phyloP scores from a whole-genome alignment of 2,797 vertebrate species.

The Tarsius wallacei region DNA sequence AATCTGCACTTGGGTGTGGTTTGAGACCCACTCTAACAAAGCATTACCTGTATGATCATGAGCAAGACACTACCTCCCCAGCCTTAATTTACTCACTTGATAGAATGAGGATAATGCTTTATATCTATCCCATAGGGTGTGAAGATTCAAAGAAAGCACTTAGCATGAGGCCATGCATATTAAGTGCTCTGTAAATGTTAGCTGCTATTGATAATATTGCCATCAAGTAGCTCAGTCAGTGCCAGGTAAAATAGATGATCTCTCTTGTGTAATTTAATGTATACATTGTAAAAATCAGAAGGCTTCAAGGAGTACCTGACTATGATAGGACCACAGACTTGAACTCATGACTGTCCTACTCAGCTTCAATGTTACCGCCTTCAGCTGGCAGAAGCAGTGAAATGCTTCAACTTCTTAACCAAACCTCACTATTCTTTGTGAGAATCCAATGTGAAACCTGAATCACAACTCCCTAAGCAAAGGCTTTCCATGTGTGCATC shows the following conservation, averaged over 20 bases:
- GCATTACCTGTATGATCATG: background rate
- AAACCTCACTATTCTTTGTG: background rate
- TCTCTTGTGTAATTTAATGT: constrained; percentile 60
- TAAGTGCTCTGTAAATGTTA: background rate
- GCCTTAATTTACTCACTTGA: background rate
- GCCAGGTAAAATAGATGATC: constrained; percentile 28
- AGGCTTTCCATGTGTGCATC: background rate
- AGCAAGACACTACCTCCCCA: background rate
- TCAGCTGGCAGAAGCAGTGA: background rate
- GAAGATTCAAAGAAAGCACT: constrained; percentile 8
- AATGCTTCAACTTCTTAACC: background rate
- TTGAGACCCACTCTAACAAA: constrained; percentile 20
- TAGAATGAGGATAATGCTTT: background rate
- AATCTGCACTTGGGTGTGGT: background rate
- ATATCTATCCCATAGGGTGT: background rate
- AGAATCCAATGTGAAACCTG: background rate
- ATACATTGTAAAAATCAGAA: constrained; percentile 62
- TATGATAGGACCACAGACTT: background rate
- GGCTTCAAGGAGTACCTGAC: background rate
- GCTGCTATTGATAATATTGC: constrained; percentile 25
- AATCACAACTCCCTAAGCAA: background rate
- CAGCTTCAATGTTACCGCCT: constrained; percentile 21
- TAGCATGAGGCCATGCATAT: background rate
- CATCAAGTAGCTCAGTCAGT: constrained; percentile 21
- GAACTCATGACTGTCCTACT: background rate